Evolutionary conservation across 2,888 invertebrate genomes (phyloP).

Genomic region (Clunio marinus): DNA sequence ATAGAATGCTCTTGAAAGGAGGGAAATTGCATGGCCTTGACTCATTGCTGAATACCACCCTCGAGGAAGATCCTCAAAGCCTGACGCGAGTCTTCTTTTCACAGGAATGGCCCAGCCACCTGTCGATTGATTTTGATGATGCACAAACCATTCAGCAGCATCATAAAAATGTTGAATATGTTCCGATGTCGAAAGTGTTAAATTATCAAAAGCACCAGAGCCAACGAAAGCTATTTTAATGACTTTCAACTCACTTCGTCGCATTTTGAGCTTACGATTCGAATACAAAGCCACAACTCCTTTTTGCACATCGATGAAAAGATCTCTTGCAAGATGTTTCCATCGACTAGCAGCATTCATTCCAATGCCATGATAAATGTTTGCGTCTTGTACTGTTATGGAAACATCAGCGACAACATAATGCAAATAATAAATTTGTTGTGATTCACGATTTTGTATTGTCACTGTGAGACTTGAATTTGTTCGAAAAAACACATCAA

Average conservation of each 20-base stretch:
- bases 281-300: slow-evolving; percentile 66
- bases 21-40: slow-evolving; percentile 94
- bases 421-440: slow-evolving; percentile 74
- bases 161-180: slow-evolving; percentile 89
- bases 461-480: slow-evolving; percentile 80
- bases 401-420: slow-evolving; percentile 72
- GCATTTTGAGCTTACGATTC: slow-evolving; percentile 46
- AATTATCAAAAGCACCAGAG: slow-evolving; percentile 68
- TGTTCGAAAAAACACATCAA: slow-evolving; percentile 66
- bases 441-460: slow-evolving; percentile 71
- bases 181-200: slow-evolving; percentile 74
- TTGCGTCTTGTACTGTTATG: slow-evolving; percentile 69
- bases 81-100: slow-evolving; percentile 66
- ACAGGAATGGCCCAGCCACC: slow-evolving; percentile 96
- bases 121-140: slow-evolving; percentile 72
- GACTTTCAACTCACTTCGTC: slow-evolving; percentile 54
- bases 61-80: slow-evolving; percentile 72
- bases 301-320: slow-evolving; percentile 87
- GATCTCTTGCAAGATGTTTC: slow-evolving; percentile 78
- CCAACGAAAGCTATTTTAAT: slow-evolving; percentile 65
- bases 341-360: slow-evolving; percentile 57
- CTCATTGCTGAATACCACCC: slow-evolving; percentile 99
- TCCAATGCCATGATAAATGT: slow-evolving; percentile 85
- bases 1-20: slow-evolving; percentile 86
- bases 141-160: slow-evolving; percentile 89